Conservation (phyloP, 1,140 invertebrate genomes). For the Drosophila jambulina region DNA sequence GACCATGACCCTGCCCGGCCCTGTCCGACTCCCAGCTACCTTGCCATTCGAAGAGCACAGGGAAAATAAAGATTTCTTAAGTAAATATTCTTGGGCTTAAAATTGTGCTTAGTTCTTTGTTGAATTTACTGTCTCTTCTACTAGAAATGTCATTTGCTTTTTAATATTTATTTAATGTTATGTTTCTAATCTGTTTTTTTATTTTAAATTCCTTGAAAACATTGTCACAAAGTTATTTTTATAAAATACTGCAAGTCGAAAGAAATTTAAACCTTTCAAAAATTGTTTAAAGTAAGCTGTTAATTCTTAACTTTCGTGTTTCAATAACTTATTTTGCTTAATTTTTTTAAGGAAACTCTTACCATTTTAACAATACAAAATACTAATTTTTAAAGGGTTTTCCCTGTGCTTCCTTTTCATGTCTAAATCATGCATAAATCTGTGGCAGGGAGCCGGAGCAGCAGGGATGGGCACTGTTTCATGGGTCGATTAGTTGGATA, state of each 20-base stretch:
- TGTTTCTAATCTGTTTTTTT: not conserved
- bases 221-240: not conserved
- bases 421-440: slow-evolving; percentile 11
- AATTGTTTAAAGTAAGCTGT: not conserved
- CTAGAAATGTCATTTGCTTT: not conserved
- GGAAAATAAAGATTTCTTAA: not conserved
- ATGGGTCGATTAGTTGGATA: slow-evolving; percentile 13
- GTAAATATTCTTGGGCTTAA: not conserved
- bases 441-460: not conserved
- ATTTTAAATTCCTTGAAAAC: not conserved
- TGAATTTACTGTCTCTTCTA: too few species aligned
- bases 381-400: not conserved
- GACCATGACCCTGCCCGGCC: slow-evolving; percentile 2
- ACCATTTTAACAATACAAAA: not conserved
- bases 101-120: not conserved
- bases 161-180: not conserved
- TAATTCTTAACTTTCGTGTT: not conserved
- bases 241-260: not conserved
- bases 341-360: not conserved
- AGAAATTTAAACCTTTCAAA: not conserved
- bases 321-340: not conserved
- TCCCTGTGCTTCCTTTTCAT: slow-evolving; percentile 1
- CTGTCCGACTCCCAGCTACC: not conserved
- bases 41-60: not conserved
- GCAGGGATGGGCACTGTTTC: not conserved